phyloP scores from a whole-genome alignment of 2,888 invertebrate genomes.

The Papilio elwesi region DNA sequence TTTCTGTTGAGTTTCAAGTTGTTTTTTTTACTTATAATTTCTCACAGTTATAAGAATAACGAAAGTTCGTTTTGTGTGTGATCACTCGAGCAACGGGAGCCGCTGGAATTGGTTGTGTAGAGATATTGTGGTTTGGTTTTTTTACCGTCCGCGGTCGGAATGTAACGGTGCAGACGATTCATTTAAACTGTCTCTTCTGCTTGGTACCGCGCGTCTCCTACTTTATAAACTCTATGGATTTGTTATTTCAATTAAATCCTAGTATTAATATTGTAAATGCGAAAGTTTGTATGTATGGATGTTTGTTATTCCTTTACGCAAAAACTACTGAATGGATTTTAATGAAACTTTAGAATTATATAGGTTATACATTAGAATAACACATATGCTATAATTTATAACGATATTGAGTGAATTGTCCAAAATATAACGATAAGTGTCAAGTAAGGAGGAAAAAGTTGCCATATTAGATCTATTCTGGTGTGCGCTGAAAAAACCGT shows the following conservation, averaged over 20 bases:
- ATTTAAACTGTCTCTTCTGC: constrained; percentile 16
- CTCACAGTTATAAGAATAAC: constrained; percentile 39
- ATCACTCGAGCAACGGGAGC: constrained; percentile 29
- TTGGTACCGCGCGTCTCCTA: not conserved
- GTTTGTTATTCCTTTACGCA: too few relatives aligned
- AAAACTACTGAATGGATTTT: too few relatives aligned
- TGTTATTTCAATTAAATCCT: not conserved
- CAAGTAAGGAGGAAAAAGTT: too few relatives aligned
- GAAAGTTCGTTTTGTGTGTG: constrained; percentile 29
- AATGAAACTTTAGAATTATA: too few relatives aligned
- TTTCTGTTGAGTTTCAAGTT: constrained; percentile 1
- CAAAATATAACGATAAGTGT: too few relatives aligned
- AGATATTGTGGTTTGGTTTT: constrained; percentile 40
- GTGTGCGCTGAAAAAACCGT: too few relatives aligned
- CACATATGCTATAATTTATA: too few relatives aligned
- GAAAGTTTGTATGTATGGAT: too few relatives aligned
- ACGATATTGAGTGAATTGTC: too few relatives aligned
- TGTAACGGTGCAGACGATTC: constrained; percentile 49
- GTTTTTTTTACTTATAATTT: constrained; percentile 27
- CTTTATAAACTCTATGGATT: not conserved
- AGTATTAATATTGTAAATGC: too few relatives aligned
- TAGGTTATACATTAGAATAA: too few relatives aligned
- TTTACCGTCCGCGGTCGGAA: constrained; percentile 44
- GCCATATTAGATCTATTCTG: too few relatives aligned
- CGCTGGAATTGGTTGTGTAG: constrained; percentile 23